These are phyloP conservation scores for Cordilura impudica DNA, from an alignment of 2,888 invertebrate genomes.

Conservation along the genomic window DNA sequence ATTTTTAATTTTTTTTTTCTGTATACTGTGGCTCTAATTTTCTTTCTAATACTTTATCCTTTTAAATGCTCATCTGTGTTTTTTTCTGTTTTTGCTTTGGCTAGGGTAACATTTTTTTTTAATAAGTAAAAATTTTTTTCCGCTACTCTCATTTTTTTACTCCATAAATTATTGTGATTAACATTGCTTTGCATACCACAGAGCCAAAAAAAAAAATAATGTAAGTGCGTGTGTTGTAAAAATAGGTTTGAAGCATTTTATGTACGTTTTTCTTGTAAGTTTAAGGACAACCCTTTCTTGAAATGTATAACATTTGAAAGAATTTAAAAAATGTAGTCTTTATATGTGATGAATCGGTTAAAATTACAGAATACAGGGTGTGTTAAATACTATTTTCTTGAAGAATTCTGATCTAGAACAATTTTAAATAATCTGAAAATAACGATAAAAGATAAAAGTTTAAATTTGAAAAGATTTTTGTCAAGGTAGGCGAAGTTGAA, in stretches of 20 bases:
- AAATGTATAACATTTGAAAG: not conserved
- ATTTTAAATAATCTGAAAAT: too few species aligned
- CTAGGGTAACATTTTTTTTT: not conserved
- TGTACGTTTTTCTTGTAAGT: not conserved
- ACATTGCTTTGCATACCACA: constrained; percentile 45
- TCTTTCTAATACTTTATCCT: constrained; percentile 56
- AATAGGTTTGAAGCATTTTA: constrained; percentile 9
- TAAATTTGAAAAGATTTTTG: too few species aligned
- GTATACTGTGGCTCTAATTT: constrained; percentile 37
- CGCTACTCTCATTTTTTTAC: constrained; percentile 35
- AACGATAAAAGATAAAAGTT: too few species aligned
- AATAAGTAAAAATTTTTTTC: constrained; percentile 68
- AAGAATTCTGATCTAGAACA: too few species aligned
- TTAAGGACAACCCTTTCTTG: constrained; percentile 13
- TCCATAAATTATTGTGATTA: constrained; percentile 59
- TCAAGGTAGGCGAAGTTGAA: too few species aligned
- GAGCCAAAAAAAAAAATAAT: constrained; percentile 9
- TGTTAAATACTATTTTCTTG: not conserved
- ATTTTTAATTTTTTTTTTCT: constrained; percentile 36
- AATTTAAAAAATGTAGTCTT: not conserved
- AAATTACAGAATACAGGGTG: not conserved
- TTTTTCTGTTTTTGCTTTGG: constrained; percentile 67
- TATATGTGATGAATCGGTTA: not conserved
- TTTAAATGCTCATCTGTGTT: constrained; percentile 65
- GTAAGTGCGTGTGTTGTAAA: constrained; percentile 12